These are phyloP conservation scores for Oxytorus armatus DNA, from an alignment of 2,888 invertebrate genomes.

Conservation along the genomic window DNA sequence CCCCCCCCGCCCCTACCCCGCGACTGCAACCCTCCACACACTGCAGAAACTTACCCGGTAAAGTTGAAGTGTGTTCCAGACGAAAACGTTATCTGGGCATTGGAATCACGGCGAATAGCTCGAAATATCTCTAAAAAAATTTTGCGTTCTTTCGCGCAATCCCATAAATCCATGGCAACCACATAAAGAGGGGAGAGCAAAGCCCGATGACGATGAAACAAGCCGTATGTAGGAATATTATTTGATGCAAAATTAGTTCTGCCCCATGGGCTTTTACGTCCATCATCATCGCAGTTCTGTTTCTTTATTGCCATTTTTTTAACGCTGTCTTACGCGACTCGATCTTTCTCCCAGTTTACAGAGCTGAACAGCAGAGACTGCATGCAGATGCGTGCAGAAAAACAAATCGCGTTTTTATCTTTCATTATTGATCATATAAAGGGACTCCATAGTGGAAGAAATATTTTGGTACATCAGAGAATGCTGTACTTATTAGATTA, in stretches of 20 bases:
- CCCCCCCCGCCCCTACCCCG: constrained; percentile 24
- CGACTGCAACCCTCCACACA: constrained; percentile 49
- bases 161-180: too few species aligned
- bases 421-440: constrained; percentile 71
- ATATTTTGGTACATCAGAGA: not conserved
- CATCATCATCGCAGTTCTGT: not conserved
- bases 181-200: too few species aligned
- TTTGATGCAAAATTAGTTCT: constrained; percentile 58
- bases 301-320: constrained; percentile 1
- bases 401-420: constrained; percentile 40
- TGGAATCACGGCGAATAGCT: constrained; percentile 72
- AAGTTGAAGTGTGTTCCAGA: constrained; percentile 73
- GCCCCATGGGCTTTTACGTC: constrained; percentile 26
- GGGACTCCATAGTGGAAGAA: constrained; percentile 38
- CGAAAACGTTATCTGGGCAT: constrained; percentile 67
- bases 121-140: constrained; percentile 9
- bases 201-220: not conserved
- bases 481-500: too few species aligned
- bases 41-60: constrained; percentile 70
- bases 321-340: not conserved
- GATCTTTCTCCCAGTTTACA: not conserved
- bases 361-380: constrained; percentile 12
- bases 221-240: constrained; percentile 15
- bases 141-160: too few species aligned
- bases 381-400: too few species aligned